Evolutionary conservation across 2,797 vertebrate genomes (phyloP), one percentile per base, ranked within the genome.

Genomic region (Champsocephalus gunnari): DNA sequence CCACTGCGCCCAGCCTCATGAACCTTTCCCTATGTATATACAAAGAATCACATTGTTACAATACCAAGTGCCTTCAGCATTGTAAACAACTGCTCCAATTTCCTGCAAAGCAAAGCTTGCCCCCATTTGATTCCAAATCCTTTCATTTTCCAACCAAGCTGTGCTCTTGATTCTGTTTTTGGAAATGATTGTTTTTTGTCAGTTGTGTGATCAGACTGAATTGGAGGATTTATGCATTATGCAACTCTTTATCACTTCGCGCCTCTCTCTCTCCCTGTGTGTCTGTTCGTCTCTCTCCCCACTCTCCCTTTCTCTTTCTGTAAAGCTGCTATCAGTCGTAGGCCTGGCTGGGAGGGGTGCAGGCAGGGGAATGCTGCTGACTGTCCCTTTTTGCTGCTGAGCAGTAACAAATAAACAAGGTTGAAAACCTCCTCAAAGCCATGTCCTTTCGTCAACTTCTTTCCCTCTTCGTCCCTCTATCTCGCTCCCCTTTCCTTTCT

Each of bases 371-470:
- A 67, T 84, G 89, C 92, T 95, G 92, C 92, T 95, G 92, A 93
- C 84, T 66, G 81, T 88, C 83, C 24, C 55, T 94, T 93, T 94
- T 92, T 87, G 88, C 59, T 92, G 90, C 88, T 89, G 85, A 94
- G 80, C 83, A 9, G 76, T 21, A 82, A 75, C 92, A 79, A 91
- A 84, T 66, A 82, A 62, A 43, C 81, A 89, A 75, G 78, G 79
- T 64, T 85, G 87, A 78, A 77, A 87, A 88, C 73, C 69, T 82
- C 72, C 69, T 77, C 50, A 69, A 66, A 74, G 61, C 62, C 65
- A 12, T 61, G 17, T 21, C 59, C 74, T 74, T 81, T 64, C 71
- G 75, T 87, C 74, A 64, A 21, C 43, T 44, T 74, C 12, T 71
- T n/a, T 41, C 34, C 41, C 9, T 57, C 44, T 73, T 74, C 81